These are phyloP conservation scores for Scomber colias DNA, from an alignment of 2,113 vertebrate species.

Conservation along the genomic window DNA sequence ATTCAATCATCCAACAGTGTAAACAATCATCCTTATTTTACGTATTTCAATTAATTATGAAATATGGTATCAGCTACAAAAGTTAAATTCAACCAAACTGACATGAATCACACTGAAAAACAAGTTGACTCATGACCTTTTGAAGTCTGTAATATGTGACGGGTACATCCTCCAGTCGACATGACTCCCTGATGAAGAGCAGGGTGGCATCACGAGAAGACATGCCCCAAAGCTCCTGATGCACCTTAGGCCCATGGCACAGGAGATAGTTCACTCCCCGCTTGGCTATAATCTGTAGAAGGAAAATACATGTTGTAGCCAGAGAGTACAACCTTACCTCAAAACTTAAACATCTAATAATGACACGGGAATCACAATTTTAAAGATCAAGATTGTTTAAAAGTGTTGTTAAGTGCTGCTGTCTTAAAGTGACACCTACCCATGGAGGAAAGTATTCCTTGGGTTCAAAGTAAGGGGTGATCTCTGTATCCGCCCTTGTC, in stretches of 20 bases:
- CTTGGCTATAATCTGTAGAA: conserved; percentile 88
- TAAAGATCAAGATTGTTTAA: neutral
- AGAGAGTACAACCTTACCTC: neutral
- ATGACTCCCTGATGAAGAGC: conserved; percentile 90
- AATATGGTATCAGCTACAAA: neutral
- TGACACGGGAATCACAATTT: neutral
- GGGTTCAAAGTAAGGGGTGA: conserved; percentile 88
- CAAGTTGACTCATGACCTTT: conserved; percentile 84
- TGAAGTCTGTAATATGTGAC: conserved; percentile 92
- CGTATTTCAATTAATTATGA: neutral
- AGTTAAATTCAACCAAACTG: neutral
- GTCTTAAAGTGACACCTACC: conserved; percentile 80
- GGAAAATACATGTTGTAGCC: neutral
- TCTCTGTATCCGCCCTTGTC: conserved; percentile 65
- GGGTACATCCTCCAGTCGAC: conserved; percentile 91
- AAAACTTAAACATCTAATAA: neutral
- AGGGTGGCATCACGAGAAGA: conserved; percentile 86
- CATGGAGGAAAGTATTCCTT: conserved; percentile 92
- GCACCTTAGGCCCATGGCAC: conserved; percentile 89
- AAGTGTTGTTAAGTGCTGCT: neutral
- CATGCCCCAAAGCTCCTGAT: conserved; percentile 89
- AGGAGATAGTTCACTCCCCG: conserved; percentile 90
- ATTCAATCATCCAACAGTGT: neutral
- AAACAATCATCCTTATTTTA: neutral
- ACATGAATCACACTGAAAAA: neutral